These are phyloP conservation scores for Pseudorectes ferrugineus DNA, from an alignment of 2,113 vertebrate genomes.

Conservation along the genomic window DNA sequence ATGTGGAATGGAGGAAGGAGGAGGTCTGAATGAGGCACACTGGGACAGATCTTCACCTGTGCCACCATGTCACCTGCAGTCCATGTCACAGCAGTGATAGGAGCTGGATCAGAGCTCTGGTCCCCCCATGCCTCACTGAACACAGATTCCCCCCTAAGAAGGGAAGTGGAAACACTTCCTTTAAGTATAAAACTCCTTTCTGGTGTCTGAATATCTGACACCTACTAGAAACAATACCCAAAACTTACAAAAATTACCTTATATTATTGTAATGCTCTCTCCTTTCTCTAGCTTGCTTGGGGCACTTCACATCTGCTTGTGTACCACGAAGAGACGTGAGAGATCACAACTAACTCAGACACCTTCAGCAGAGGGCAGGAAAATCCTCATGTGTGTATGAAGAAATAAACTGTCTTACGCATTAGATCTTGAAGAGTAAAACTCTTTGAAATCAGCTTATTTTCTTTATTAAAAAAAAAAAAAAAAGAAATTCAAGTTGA, in stretches of 20 bases:
- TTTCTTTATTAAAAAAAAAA: not conserved
- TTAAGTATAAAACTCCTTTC: not conserved
- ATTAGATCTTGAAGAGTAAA: not conserved
- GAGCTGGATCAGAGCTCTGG: not conserved
- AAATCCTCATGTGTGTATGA: not conserved
- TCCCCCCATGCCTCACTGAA: not conserved
- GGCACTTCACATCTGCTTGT: not conserved
- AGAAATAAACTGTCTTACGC: not conserved
- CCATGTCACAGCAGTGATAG: rapidly evolving
- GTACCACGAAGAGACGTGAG: not conserved
- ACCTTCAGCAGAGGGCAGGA: not conserved
- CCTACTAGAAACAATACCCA: not conserved
- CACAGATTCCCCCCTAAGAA: not conserved
- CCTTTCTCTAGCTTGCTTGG: not conserved
- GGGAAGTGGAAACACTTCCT: not conserved
- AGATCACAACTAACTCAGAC: not conserved
- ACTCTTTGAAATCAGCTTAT: not conserved
- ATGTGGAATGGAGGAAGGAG: not conserved
- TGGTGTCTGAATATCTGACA: not conserved
- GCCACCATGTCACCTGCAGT: not conserved
- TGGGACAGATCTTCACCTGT: not conserved
- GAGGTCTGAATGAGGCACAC: not conserved
- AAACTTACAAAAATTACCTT: not conserved
- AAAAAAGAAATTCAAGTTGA: not conserved
- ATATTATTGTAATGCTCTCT: not conserved